Evolutionary conservation across 1,140 invertebrate species (phyloP).

Genomic region (Carcinoscorpius rotundicauda): DNA sequence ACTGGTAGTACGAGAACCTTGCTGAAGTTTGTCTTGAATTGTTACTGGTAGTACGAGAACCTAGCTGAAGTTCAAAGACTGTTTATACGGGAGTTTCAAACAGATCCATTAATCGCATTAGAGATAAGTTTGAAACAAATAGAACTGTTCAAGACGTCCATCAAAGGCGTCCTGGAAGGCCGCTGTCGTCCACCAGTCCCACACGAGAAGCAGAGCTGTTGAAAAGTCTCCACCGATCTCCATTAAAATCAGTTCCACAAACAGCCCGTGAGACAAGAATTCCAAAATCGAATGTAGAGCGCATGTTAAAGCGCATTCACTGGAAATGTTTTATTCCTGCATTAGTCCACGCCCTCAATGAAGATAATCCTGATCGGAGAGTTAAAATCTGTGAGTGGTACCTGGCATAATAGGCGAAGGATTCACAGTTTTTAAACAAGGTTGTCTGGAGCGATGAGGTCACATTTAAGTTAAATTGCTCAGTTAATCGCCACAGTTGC

Average conservation of each 20-base stretch:
- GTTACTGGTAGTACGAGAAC: no score
- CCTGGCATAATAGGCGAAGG: slow-evolving; percentile 4
- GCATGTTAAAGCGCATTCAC: slow-evolving; percentile 13
- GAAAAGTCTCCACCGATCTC: slow-evolving; percentile 11
- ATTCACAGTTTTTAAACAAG: slow-evolving; percentile 15
- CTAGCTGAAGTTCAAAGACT: no score
- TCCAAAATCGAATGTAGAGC: slow-evolving; percentile 9
- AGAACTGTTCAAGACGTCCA: slow-evolving; percentile 3
- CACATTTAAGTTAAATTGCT: slow-evolving; percentile 20
- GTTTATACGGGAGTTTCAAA: no score
- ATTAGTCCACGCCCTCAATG: slow-evolving; percentile 19
- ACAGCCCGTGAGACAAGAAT: slow-evolving; percentile 8
- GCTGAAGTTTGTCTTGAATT: no score
- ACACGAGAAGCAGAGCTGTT: slow-evolving; percentile 10
- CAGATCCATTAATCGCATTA: no score
- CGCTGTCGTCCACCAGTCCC: slow-evolving; percentile 9
- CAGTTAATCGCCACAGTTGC: slow-evolving; percentile 19
- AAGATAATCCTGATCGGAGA: slow-evolving; percentile 16
- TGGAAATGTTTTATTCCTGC: slow-evolving; percentile 21
- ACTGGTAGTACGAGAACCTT: no score
- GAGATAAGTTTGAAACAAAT: no score
- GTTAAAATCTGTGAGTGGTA: slow-evolving; percentile 20
- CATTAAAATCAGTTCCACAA: slow-evolving; percentile 15
- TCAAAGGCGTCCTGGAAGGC: slow-evolving; percentile 10
- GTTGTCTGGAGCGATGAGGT: slow-evolving; percentile 18